Percentiles rank a stretch among this genome's conserved stretches.
phyloP scores from a whole-genome alignment of 2,797 vertebrate species.

The Erpetoichthys calabaricus region DNA sequence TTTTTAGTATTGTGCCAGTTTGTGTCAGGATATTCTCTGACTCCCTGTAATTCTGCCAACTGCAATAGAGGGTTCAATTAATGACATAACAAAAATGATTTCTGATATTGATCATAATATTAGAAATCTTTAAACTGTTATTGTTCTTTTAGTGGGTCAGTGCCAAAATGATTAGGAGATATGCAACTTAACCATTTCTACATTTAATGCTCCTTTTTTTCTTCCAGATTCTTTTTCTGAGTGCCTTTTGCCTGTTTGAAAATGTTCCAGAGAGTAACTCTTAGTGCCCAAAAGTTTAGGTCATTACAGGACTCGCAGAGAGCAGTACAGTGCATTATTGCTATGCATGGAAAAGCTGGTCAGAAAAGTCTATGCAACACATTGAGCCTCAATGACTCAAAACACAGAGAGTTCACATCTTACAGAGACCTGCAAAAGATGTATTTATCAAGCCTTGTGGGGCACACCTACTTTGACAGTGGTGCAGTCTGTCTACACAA shows the following conservation, averaged over 20 bases:
- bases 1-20: too few relatives aligned
- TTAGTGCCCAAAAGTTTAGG: constrained; percentile 10
- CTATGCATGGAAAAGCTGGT: constrained; percentile 5
- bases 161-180: too few relatives aligned
- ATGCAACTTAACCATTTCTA: too few relatives aligned
- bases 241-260: constrained; percentile 28
- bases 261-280: constrained; percentile 22
- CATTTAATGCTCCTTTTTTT: too few relatives aligned
- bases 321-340: not conserved
- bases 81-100: too few relatives aligned
- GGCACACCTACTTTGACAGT: constrained; percentile 30
- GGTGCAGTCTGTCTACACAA: constrained; percentile 33
- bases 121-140: too few relatives aligned
- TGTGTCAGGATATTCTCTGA: too few relatives aligned
- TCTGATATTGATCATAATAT: too few relatives aligned
- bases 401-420: constrained; percentile 18
- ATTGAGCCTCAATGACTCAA: constrained; percentile 16
- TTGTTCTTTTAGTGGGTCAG: too few relatives aligned
- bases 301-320: constrained; percentile 9
- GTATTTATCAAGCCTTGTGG: constrained; percentile 30
- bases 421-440: constrained; percentile 12
- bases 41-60: too few relatives aligned
- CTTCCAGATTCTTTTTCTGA: too few relatives aligned
- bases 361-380: constrained; percentile 19
- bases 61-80: too few relatives aligned